phyloP scores from a whole-genome alignment of 2,797 vertebrate genomes.

The Lepus oiostolus region DNA sequence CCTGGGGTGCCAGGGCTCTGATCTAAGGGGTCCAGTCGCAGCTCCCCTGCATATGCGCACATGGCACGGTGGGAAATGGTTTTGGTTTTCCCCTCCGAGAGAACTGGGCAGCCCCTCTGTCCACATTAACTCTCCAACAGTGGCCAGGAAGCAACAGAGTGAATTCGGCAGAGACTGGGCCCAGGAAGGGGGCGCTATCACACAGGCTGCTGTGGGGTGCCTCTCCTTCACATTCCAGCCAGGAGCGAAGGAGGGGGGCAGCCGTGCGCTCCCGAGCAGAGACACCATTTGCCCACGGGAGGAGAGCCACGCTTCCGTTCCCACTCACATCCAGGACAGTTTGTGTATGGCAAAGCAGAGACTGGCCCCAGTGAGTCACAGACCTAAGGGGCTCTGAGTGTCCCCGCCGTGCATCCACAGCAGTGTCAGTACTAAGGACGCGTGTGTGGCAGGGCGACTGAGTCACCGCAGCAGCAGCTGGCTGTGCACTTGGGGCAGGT shows the following conservation, averaged over 20 bases:
- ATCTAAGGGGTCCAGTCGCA: too few species aligned
- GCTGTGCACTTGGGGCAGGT: not conserved
- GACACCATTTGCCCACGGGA: not conserved
- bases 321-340: not conserved
- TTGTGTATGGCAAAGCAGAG: not conserved
- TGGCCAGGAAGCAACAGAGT: not conserved
- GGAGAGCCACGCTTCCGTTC: not conserved
- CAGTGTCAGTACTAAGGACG: slow-evolving; percentile 46
- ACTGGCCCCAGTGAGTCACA: not conserved
- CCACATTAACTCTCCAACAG: not conserved
- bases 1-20: too few species aligned
- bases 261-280: not conserved
- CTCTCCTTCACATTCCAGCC: not conserved
- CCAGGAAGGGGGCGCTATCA: not conserved
- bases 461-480: not conserved
- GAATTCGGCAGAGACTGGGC: not conserved
- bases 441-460: not conserved
- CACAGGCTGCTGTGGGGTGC: not conserved
- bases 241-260: too few species aligned
- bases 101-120: not conserved
- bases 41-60: too few species aligned
- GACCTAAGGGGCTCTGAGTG: not conserved
- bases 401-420: not conserved
- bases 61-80: not conserved
- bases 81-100: not conserved